Conservation (phyloP, 2,113 vertebrate species). For the Elanus axillaris region DNA sequence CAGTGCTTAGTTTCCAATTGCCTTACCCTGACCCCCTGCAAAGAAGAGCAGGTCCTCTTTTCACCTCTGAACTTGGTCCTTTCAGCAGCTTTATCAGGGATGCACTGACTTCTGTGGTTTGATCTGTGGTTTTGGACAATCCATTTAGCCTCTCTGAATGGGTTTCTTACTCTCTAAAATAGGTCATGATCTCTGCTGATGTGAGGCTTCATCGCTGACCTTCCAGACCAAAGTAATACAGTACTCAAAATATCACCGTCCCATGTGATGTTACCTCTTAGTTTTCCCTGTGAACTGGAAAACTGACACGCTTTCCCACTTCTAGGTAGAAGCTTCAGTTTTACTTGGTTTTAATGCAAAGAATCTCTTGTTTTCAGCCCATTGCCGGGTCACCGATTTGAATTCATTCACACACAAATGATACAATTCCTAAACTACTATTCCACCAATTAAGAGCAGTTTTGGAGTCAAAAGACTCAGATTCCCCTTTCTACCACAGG, state of each 20-base stretch:
- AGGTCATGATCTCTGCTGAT: not conserved
- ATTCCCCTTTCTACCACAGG: not conserved
- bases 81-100: not conserved
- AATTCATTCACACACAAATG: not conserved
- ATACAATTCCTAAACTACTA: not conserved
- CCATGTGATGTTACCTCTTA: too few species aligned
- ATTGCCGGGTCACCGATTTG: not conserved
- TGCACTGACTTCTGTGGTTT: not conserved
- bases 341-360: not conserved
- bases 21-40: not conserved
- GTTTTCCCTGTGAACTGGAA: not conserved
- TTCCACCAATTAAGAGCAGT: not conserved
- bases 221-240: not conserved
- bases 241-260: not conserved
- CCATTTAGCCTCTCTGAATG: not conserved
- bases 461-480: not conserved
- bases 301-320: not conserved
- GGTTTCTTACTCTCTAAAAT: not conserved
- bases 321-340: not conserved
- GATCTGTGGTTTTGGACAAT: not conserved
- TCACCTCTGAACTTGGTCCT: not conserved
- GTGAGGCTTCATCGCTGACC: not conserved
- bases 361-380: not conserved
- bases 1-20: constrained; percentile 17
- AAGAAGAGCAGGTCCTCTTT: not conserved